These are phyloP conservation scores for Odontamblyopus lacepedii DNA, from an alignment of 2,797 vertebrate species.

Conservation along the genomic window DNA sequence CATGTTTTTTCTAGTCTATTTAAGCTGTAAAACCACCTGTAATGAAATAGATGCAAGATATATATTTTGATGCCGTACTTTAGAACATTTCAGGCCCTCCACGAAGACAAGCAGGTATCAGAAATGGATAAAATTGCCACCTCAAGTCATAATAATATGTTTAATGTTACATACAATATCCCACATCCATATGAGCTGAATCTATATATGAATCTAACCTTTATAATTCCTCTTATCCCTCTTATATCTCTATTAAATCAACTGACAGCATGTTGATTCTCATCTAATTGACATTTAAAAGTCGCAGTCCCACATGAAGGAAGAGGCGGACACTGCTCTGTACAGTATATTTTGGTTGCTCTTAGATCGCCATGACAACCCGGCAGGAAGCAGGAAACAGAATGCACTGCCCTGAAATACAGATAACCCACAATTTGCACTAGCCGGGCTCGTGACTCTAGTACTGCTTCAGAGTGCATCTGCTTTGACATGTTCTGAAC, in stretches of 20 bases:
- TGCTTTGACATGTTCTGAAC: constrained; percentile 8
- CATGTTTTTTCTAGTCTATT: too few relatives aligned
- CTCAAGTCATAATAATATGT: too few relatives aligned
- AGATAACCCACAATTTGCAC: constrained; percentile 48
- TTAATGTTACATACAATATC: too few relatives aligned
- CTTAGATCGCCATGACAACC: constrained; percentile 55
- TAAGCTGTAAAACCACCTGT: too few relatives aligned
- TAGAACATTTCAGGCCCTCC: too few relatives aligned
- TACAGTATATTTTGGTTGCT: constrained; percentile 28
- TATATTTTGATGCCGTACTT: too few relatives aligned
- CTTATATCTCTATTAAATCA: constrained; percentile 1
- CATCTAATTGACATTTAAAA: constrained; percentile 44
- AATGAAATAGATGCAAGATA: too few relatives aligned
- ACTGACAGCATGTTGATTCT: constrained; percentile 16
- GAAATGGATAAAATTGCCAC: too few relatives aligned
- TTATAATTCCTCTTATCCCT: too few relatives aligned
- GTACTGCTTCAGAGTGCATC: neutral
- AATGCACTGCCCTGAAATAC: constrained; percentile 32
- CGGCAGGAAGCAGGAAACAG: constrained; percentile 73
- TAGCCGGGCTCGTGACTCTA: neutral
- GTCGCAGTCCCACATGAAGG: constrained; percentile 17
- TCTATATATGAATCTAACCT: too few relatives aligned
- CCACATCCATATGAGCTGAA: too few relatives aligned
- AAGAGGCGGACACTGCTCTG: constrained; percentile 37
- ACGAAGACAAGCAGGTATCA: too few relatives aligned